Evolutionary conservation across 2,797 vertebrate genomes (phyloP), one percentile per base, ranked within the genome.

Genomic region (Aerospiza tachiro): DNA sequence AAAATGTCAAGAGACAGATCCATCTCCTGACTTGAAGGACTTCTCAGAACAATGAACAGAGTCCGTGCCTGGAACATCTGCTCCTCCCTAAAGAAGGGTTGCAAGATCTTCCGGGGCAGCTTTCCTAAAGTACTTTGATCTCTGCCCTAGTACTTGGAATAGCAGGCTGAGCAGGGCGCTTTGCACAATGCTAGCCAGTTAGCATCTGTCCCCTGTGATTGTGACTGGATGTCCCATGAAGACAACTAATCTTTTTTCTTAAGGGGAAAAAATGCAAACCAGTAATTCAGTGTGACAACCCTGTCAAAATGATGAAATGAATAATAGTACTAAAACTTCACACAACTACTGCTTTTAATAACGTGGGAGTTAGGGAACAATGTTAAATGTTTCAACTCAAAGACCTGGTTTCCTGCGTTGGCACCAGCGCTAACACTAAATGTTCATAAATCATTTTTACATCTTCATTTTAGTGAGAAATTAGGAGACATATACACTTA

Each of bases 391-490:
- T 66, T 92, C 56, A 92, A 35, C 58, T 80, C 79, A 93, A 97
- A 94, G 88, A 89, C 81, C n/a, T 87, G 68, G 59, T 95, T 97
- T 98, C 94, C 96, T 86, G 83, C 38, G 22, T 53, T 96, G 96
- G 91, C 86, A 87, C 62, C 61, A 75, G 44, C 20, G 11, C 65
- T 68, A 86, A 72, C 71, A 83, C 71, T 85, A 62, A 94, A 94
- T 65, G 63, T 86, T 95, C 80, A 92, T 82, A 86, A 80, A 82
- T 90, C 75, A 97, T 95, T 91, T 91, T 91, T 67, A 95, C 63
- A 80, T 93, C 70, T 83, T 96, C 36, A 74, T 96, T 95, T 97
- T 88, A 90, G 96, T 91, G 47, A 95, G 56, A 81, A 89, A 89
- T 82, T 68, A 91, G 44, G 88, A 91, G 70, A 83, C 71, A 86